A percentile compares a stretch with the other conserved stretches of the same genome.
Conservation (phyloP, 2,888 invertebrate species). For the Trachelus tabidus region DNA sequence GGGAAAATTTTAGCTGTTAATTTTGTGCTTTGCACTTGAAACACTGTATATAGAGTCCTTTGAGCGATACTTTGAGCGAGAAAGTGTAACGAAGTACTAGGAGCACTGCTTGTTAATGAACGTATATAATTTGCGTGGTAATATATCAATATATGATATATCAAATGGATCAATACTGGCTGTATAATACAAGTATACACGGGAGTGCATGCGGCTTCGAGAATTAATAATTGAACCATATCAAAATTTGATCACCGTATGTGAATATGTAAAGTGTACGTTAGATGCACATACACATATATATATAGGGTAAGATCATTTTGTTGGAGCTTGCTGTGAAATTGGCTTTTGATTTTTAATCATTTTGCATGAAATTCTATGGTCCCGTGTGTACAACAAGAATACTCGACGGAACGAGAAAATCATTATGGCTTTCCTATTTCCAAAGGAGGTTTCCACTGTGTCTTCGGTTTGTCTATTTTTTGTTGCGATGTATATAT, state of each 20-base stretch:
- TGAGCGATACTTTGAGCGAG: not conserved
- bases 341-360: slow-evolving; percentile 13
- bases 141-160: not conserved
- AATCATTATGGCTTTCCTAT: slow-evolving; percentile 4
- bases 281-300: not conserved
- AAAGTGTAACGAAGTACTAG: slow-evolving; percentile 29
- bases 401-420: slow-evolving; percentile 4
- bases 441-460: slow-evolving; percentile 32
- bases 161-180: not conserved
- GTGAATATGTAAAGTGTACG: not conserved
- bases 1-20: too few species aligned
- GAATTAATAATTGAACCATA: not conserved
- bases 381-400: not conserved
- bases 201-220: not conserved
- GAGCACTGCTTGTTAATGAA: slow-evolving; percentile 52
- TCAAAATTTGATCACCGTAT: not conserved
- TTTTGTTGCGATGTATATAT: slow-evolving; percentile 50
- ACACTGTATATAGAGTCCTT: not conserved
- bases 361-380: slow-evolving; percentile 19
- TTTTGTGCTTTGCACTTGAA: not conserved
- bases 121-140: slow-evolving; percentile 41
- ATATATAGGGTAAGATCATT: slow-evolving; percentile 7
- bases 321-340: slow-evolving; percentile 1
- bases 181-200: not conserved
- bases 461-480: slow-evolving; percentile 53